These are phyloP conservation scores for Parapristionchus giblindavisi DNA, from an alignment of 2,888 invertebrate species.

Conservation along the genomic window DNA sequence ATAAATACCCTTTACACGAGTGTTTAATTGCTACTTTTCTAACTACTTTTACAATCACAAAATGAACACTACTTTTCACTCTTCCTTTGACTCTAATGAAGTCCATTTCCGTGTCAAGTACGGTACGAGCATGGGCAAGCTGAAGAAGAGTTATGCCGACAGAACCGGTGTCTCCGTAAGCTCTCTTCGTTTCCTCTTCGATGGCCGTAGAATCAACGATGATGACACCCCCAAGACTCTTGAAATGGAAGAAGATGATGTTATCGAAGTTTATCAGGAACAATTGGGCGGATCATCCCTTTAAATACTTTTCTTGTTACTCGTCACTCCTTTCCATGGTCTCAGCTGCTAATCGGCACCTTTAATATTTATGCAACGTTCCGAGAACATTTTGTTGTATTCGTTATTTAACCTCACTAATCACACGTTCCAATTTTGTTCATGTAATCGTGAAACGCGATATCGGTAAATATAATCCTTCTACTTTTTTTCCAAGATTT, in stretches of 20 bases:
- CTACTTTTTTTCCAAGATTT: too few species aligned
- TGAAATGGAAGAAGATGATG: conserved; percentile 80
- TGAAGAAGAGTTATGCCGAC: conserved; percentile 80
- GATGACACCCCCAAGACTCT: conserved; percentile 78
- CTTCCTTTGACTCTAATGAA: conserved; percentile 77
- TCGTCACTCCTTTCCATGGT: conserved; percentile 19
- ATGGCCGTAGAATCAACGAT: conserved; percentile 79
- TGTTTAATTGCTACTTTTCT: too few species aligned
- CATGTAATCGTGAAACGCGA: too few species aligned
- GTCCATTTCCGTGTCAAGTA: conserved; percentile 81
- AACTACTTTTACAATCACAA: too few species aligned
- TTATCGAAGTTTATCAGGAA: conserved; percentile 75
- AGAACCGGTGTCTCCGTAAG: conserved; percentile 78
- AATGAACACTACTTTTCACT: too few species aligned
- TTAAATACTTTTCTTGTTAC: not conserved
- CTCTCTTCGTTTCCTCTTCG: conserved; percentile 78
- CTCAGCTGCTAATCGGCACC: conserved; percentile 10
- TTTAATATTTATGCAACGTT: not conserved
- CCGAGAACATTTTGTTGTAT: conserved; percentile 18
- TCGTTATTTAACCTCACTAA: not conserved
- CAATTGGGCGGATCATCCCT: conserved; percentile 55
- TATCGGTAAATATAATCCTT: too few species aligned
- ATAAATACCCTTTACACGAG: too few species aligned
- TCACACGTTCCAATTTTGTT: conserved; percentile 35
- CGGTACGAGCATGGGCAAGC: conserved; percentile 80